Percentiles rank a stretch among this genome's conserved stretches.
Evolutionary conservation across 37 sponge, comb jelly and placozoan species (phyloP).

Genomic region (Halisarca cf. caerulea): DNA sequence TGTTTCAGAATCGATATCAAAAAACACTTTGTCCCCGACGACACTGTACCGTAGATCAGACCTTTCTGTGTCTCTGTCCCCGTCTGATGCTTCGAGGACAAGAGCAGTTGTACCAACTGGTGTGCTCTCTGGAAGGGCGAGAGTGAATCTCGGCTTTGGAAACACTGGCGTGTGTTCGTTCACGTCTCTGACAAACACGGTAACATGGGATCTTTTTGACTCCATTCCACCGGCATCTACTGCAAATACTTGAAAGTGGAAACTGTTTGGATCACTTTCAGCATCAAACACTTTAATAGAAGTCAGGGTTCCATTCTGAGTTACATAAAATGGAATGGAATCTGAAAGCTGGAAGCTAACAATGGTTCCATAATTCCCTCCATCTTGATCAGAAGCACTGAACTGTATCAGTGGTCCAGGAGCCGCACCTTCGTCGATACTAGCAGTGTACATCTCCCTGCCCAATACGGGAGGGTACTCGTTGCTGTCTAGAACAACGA

Average conservation of each 20-base stretch:
- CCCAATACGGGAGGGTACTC: slow-evolving; percentile 53
- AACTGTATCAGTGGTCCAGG: slow-evolving; percentile 18
- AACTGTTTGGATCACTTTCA: slow-evolving; percentile 34
- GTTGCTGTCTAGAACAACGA: slow-evolving; percentile 44
- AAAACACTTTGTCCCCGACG: background rate
- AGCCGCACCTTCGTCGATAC: slow-evolving; percentile 36
- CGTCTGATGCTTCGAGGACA: slow-evolving; percentile 39
- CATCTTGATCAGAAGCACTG: slow-evolving; percentile 15
- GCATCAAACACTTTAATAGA: slow-evolving; percentile 39
- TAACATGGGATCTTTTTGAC: slow-evolving; percentile 35
- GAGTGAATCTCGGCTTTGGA: background rate
- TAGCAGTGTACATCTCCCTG: background rate
- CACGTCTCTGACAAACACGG: slow-evolving; percentile 46
- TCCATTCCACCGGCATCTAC: slow-evolving; percentile 46
- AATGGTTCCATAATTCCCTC: slow-evolving; percentile 27
- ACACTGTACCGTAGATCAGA: background rate
- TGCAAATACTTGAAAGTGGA: slow-evolving; percentile 50
- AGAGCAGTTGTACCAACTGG: slow-evolving; percentile 27
- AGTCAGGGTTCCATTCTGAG: slow-evolving; percentile 39
- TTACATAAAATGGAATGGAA: slow-evolving; percentile 43
- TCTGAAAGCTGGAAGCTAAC: background rate
- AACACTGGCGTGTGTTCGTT: slow-evolving; percentile 60
- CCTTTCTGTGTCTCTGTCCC: slow-evolving; percentile 38
- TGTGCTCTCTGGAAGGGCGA: background rate
- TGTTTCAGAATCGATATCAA: background rate